Percentiles rank a stretch among this genome's conserved stretches.
Evolutionary conservation across 2,888 invertebrate species (phyloP).

Genomic region (Noctua pronuba): DNA sequence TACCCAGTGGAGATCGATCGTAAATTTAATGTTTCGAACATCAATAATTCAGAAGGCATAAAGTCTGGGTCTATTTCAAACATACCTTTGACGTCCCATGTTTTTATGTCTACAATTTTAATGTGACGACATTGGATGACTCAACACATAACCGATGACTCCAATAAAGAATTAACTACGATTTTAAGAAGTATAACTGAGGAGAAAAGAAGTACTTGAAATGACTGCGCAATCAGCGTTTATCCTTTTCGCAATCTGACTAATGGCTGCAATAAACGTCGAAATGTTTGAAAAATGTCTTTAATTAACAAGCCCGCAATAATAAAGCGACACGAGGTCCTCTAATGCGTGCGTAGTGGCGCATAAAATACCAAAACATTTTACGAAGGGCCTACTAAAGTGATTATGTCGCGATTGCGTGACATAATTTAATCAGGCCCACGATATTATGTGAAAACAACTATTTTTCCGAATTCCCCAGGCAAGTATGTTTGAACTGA

Average conservation of each 20-base stretch:
- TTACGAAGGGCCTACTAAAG: slow-evolving; percentile 67
- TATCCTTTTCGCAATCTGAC: slow-evolving; percentile 52
- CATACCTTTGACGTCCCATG: not conserved
- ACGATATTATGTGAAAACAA: slow-evolving; percentile 70
- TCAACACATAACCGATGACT: not conserved
- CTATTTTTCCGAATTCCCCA: slow-evolving; percentile 57
- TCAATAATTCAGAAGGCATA: slow-evolving; percentile 55
- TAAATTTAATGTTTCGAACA: slow-evolving; percentile 48
- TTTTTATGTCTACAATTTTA: slow-evolving; percentile 4
- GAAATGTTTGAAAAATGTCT: slow-evolving; percentile 35
- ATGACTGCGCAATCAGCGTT: not conserved
- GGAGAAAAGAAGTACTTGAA: not conserved
- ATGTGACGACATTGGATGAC: not conserved
- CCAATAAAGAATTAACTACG: slow-evolving; percentile 10
- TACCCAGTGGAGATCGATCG: slow-evolving; percentile 40
- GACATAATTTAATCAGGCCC: slow-evolving; percentile 69
- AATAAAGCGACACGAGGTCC: slow-evolving; percentile 41
- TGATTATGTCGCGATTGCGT: slow-evolving; percentile 77
- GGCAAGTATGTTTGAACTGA: slow-evolving; percentile 50
- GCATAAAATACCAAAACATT: slow-evolving; percentile 64
- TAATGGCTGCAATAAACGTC: slow-evolving; percentile 24
- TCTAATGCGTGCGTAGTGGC: slow-evolving; percentile 56
- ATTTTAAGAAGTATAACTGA: not conserved
- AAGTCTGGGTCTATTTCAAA: slow-evolving; percentile 26
- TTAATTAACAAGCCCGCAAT: slow-evolving; percentile 56